Evolutionary conservation across 1,140 invertebrate genomes (phyloP).

Genomic region (Elymnias hypermnestra): DNA sequence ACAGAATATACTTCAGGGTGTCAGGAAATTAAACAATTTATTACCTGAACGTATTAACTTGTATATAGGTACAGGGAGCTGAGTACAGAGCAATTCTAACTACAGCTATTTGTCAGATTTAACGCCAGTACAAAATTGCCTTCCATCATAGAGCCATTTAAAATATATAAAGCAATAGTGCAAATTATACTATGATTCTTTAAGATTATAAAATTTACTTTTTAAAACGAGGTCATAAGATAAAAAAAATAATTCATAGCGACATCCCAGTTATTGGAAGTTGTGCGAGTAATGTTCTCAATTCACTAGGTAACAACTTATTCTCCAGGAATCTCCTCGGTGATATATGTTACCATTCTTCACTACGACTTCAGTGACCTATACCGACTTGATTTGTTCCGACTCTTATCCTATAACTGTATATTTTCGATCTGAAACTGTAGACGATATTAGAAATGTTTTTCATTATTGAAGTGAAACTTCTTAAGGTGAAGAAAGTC

Average conservation of each 20-base stretch:
- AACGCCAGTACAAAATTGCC: too few species aligned
- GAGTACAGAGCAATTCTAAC: too few species aligned
- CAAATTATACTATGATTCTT: too few species aligned
- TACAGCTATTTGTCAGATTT: too few species aligned
- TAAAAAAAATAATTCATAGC: conserved; percentile 45
- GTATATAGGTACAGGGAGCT: too few species aligned
- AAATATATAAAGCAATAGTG: background rate
- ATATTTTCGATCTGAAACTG: conserved; percentile 17
- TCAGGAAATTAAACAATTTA: too few species aligned
- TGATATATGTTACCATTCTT: conserved; percentile 49
- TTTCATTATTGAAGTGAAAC: conserved; percentile 3
- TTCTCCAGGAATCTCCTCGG: conserved; percentile 38
- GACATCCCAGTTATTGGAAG: conserved; percentile 55
- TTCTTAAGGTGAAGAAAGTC: too few species aligned
- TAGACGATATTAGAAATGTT: background rate
- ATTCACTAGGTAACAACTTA: conserved; percentile 42
- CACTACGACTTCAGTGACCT: conserved; percentile 28
- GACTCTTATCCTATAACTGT: conserved; percentile 23
- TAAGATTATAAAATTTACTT: too few species aligned
- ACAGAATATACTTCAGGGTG: too few species aligned
- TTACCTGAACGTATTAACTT: too few species aligned
- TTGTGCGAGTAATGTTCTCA: conserved; percentile 39
- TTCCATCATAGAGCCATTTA: too few species aligned
- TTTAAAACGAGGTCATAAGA: conserved; percentile 18
- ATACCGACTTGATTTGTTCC: conserved; percentile 21